Evolutionary conservation across 2,113 vertebrate species (phyloP), one percentile per base, ranked within the genome.

Genomic region (Cygnus atratus): DNA sequence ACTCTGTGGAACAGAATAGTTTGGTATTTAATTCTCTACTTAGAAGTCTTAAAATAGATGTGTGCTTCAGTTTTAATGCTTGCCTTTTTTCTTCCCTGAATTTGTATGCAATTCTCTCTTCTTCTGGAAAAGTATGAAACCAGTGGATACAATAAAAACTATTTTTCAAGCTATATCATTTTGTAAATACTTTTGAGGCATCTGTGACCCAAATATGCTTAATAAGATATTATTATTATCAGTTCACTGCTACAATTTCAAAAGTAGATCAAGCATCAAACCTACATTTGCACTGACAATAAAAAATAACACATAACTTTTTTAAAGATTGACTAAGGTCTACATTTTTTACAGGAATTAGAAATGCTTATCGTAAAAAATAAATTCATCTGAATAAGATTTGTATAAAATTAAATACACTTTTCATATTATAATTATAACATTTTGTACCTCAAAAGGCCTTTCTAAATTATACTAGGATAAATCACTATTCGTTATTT

Each of bases 41-140:
- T 93, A 84, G 28, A 50, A 46, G 28, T 90, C 96, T 96, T 92
- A 86, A 95, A 98, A 98, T 97, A 97, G 96, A 96, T 2, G 13
- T 11, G 10, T 35, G 25, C 68, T 81, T 93, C 87, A 52, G 28
- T 74, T 55, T 65, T 84, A 73, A 67, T 76, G 14, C 81, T 75
- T 88, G 22, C 55, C 55, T 96, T 96, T 92, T 21, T 17, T 86
- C 87, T 94, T 93, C 83, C 84, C 95, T 96, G 94, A 92, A 39
- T 67, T 13, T 78, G 13, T 26, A 57, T 5, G 0, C 26, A 31
- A 76, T 90, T 88, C 79, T 86, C 46, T 74, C 87, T 95, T 85
- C 43, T 28, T 87, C 43, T 28, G 50, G 41, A 72, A 94, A 96
- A 80, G 35, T 61, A 92, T 90, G 91, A 94, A 52, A 16, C 48